phyloP scores from a whole-genome alignment of 2,113 vertebrate genomes.

The Tor tambroides region DNA sequence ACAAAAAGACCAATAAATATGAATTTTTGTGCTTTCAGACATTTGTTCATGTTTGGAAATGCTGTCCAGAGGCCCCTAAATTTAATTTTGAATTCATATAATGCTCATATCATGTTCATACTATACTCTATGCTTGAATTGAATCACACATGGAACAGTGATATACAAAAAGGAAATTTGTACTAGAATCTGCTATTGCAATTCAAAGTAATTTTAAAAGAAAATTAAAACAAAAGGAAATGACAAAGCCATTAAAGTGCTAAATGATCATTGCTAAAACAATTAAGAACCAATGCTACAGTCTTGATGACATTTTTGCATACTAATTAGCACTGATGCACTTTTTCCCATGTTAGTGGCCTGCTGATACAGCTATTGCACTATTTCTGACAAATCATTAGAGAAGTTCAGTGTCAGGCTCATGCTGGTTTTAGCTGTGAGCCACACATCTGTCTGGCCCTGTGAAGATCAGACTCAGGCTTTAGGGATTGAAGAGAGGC shows the following conservation, averaged over 20 bases:
- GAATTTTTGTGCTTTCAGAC: not conserved
- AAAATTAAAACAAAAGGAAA: not conserved
- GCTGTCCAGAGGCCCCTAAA: not conserved
- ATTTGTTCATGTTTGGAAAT: constrained; percentile 15
- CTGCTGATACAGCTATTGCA: not conserved
- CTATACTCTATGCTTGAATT: not conserved
- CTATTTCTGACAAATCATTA: constrained; percentile 13
- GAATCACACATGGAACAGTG: not conserved
- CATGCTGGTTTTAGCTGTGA: constrained; percentile 2
- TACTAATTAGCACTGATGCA: not conserved
- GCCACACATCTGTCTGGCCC: constrained; percentile 4
- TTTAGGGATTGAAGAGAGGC: not conserved
- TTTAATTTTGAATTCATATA: constrained; percentile 24
- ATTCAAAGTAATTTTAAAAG: not conserved
- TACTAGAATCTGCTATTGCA: not conserved
- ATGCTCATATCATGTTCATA: not conserved
- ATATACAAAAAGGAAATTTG: not conserved
- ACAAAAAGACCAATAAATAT: constrained; percentile 18
- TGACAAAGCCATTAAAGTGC: not conserved
- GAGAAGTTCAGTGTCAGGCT: not conserved
- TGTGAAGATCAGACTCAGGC: constrained; percentile 14
- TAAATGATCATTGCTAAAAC: constrained; percentile 12
- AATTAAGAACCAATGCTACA: not conserved
- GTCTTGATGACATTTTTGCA: not conserved
- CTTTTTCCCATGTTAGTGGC: not conserved